These are phyloP conservation scores for Argopecten irradians DNA, from an alignment of 1,140 invertebrate genomes.

Conservation along the genomic window DNA sequence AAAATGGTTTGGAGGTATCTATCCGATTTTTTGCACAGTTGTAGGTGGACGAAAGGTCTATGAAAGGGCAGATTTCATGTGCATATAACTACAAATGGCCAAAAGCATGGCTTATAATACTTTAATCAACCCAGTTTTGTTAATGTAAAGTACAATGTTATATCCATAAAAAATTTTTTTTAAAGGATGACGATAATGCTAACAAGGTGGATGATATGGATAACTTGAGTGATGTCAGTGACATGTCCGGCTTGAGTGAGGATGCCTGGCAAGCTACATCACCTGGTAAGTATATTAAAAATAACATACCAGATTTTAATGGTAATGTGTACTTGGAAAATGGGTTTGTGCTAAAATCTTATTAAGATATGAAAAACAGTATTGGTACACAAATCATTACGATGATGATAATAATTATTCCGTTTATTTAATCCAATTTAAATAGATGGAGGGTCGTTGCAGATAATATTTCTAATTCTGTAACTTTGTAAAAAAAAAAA, in stretches of 20 bases:
- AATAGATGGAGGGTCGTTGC: too few relatives aligned
- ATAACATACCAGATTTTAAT: conserved; percentile 41
- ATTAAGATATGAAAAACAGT: background rate
- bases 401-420: background rate
- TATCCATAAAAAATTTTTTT: background rate
- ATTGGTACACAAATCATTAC: background rate
- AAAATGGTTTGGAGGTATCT: too few relatives aligned
- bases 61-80: too few relatives aligned
- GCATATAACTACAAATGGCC: too few relatives aligned
- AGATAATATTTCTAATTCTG: too few relatives aligned
- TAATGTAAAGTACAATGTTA: background rate
- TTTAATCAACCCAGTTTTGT: too few relatives aligned
- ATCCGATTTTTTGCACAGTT: too few relatives aligned
- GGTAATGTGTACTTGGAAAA: conserved; percentile 55
- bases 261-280: conserved; percentile 81
- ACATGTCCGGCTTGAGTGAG: conserved; percentile 84
- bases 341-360: conserved; percentile 32
- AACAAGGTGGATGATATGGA: conserved; percentile 77
- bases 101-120: too few relatives aligned
- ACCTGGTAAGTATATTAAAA: conserved; percentile 75
- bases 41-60: too few relatives aligned
- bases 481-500: too few relatives aligned
- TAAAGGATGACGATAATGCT: conserved; percentile 31
- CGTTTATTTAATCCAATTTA: too few relatives aligned
- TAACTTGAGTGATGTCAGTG: conserved; percentile 82